phyloP scores from a whole-genome alignment of 2,113 vertebrate genomes.

The Paratilapia polleni region DNA sequence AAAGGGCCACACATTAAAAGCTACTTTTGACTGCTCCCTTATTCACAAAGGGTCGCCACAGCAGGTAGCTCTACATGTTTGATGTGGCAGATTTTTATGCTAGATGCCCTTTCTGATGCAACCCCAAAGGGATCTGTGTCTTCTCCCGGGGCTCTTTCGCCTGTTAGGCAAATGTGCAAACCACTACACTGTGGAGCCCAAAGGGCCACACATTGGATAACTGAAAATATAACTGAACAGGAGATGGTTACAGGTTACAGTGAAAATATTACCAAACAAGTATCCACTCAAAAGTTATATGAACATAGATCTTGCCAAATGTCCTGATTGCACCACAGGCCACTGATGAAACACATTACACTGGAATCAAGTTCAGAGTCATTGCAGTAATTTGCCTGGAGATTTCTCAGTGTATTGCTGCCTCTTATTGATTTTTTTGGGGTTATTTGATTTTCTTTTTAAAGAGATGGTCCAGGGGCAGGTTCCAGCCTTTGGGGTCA shows the following conservation, averaged over 20 bases:
- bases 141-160: too few species aligned
- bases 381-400: neutral
- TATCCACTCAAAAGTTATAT: neutral
- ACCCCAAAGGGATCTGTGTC: too few species aligned
- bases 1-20: too few species aligned
- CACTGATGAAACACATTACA: neutral
- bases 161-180: too few species aligned
- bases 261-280: neutral
- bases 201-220: neutral
- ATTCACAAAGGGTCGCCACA: too few species aligned
- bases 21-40: too few species aligned
- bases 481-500: too few species aligned
- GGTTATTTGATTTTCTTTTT: neutral
- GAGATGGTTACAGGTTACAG: neutral
- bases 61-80: too few species aligned
- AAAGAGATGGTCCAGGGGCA: neutral
- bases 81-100: too few species aligned
- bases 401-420: neutral
- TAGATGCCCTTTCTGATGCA: too few species aligned
- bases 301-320: neutral
- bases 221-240: neutral
- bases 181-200: too few species aligned
- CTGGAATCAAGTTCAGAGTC: neutral
- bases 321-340: neutral
- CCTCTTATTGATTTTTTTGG: neutral